phyloP scores from a whole-genome alignment of 2,888 invertebrate species.

The Sphaerophoria rueppellii region DNA sequence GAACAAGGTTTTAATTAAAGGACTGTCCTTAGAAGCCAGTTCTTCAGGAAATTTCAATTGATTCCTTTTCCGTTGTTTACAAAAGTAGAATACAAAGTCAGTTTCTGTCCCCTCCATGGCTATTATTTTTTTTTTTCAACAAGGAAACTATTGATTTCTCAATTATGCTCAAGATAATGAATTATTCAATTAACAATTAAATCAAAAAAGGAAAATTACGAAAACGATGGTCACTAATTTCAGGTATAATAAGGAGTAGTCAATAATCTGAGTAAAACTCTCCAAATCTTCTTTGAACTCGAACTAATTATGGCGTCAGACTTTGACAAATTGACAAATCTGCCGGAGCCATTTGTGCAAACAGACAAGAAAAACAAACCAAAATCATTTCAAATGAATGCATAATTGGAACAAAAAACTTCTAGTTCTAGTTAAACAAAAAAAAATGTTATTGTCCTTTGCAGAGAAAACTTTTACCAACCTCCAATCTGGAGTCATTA shows the following conservation, averaged over 20 bases:
- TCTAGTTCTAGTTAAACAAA: not conserved
- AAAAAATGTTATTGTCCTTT: conserved; percentile 24
- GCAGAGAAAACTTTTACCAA: conserved; percentile 46
- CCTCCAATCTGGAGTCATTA: conserved; percentile 51
- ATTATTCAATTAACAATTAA: too few relatives aligned
- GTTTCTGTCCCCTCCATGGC: too few relatives aligned
- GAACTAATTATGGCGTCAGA: conserved; percentile 50
- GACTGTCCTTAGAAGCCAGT: too few relatives aligned
- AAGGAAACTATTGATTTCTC: too few relatives aligned
- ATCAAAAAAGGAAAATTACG: too few relatives aligned
- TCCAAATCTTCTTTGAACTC: conserved; percentile 30
- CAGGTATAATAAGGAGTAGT: not conserved
- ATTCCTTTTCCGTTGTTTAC: too few relatives aligned
- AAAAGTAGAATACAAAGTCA: too few relatives aligned
- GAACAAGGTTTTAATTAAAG: too few relatives aligned
- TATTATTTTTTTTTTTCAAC: too few relatives aligned
- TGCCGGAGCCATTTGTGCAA: conserved; percentile 44
- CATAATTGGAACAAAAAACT: conserved; percentile 43
- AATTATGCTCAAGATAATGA: too few relatives aligned
- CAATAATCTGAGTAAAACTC: not conserved
- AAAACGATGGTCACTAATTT: conserved; percentile 16
- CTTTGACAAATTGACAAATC: conserved; percentile 54
- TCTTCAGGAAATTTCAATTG: too few relatives aligned
- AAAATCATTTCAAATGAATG: conserved; percentile 31
- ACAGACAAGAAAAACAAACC: too few relatives aligned